Evolutionary conservation across 1,140 invertebrate genomes (phyloP).

Genomic region (Scaptomyza hsui): DNA sequence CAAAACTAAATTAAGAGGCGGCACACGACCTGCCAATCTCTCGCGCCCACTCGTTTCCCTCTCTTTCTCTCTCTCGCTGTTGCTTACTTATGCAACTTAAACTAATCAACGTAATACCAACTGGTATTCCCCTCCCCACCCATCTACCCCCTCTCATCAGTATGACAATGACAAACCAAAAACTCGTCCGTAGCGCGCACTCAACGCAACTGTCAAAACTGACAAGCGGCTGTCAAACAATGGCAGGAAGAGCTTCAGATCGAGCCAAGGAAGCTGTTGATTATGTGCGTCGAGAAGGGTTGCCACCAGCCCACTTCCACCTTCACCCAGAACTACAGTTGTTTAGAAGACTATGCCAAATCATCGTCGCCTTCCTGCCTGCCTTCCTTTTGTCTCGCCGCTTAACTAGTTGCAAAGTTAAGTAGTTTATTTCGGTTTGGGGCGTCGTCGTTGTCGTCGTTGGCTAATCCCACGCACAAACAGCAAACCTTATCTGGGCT

Average conservation of each 20-base stretch:
- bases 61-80: not conserved
- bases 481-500: conserved; percentile 41
- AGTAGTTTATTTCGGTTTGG: conserved; percentile 67
- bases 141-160: not conserved
- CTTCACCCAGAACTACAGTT: not conserved
- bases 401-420: conserved; percentile 81
- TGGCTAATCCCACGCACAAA: conserved; percentile 62
- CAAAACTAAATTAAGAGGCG: conserved; percentile 81
- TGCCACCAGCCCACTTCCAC: conserved; percentile 16
- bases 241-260: conserved; percentile 50
- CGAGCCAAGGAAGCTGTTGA: conserved; percentile 64
- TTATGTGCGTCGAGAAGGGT: conserved; percentile 64
- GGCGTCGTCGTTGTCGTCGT: conserved; percentile 31
- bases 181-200: conserved; percentile 49
- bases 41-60: conserved; percentile 31
- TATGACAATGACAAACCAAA: conserved; percentile 75
- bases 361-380: conserved; percentile 41
- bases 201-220: conserved; percentile 74
- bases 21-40: conserved; percentile 79
- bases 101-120: conserved; percentile 74
- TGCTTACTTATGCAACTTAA: conserved; percentile 69
- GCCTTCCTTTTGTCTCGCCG: conserved; percentile 58
- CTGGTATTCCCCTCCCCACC: conserved; percentile 30
- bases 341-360: conserved; percentile 32
- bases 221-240: conserved; percentile 80